phyloP scores from a whole-genome alignment of 2,797 vertebrate genomes.

The Pseudocheirus occidentalis region DNA sequence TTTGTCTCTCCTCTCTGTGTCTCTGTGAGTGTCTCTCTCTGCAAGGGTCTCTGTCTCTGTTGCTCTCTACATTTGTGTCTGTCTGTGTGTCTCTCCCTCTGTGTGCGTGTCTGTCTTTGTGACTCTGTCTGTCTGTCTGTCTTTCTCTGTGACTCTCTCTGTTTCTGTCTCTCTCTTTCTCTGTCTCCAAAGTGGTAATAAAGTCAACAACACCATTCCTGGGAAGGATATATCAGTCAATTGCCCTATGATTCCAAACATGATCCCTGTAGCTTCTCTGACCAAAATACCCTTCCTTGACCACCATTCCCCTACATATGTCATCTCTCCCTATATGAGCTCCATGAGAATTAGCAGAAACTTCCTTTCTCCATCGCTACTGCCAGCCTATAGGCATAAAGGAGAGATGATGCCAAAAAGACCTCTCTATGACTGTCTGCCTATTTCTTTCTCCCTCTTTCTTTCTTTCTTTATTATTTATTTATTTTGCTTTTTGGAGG shows the following conservation, averaged over 20 bases:
- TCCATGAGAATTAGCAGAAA: not conserved
- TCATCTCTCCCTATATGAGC: not conserved
- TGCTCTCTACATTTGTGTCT: not conserved
- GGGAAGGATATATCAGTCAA: not conserved
- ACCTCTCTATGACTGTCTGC: not conserved
- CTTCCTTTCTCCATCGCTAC: not conserved
- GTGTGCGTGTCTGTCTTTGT: not conserved
- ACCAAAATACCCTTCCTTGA: not conserved
- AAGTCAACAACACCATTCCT: not conserved
- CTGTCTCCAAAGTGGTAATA: not conserved
- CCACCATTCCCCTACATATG: not conserved
- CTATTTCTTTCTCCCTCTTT: not conserved
- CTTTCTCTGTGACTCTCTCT: not conserved
- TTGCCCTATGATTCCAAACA: not conserved
- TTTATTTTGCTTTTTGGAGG: too few relatives aligned
- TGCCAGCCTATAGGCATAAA: not conserved
- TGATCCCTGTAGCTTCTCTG: not conserved
- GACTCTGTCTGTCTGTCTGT: not conserved
- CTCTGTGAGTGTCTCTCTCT: not conserved
- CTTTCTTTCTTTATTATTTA: too few relatives aligned
- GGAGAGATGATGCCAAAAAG: not conserved
- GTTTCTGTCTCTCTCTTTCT: not conserved
- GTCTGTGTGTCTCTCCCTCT: not conserved
- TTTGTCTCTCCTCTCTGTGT: not conserved
- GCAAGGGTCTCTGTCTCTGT: too few relatives aligned